phyloP scores from a whole-genome alignment of 1,140 invertebrate genomes.

The Atta texana region DNA sequence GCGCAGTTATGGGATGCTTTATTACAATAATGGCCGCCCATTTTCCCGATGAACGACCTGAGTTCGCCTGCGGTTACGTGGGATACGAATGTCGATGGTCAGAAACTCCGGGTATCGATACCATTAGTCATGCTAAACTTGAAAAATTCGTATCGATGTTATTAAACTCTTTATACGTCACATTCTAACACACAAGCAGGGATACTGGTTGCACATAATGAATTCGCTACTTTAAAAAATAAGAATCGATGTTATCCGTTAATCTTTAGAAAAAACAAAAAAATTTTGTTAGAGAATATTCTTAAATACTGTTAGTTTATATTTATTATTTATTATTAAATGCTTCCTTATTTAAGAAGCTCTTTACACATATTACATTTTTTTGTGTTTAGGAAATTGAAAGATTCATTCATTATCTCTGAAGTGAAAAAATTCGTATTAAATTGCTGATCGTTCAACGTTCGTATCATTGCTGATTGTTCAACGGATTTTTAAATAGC shows the following conservation, averaged over 20 bases:
- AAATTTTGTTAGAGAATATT: neutral
- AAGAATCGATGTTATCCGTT: neutral
- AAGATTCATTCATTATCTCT: neutral
- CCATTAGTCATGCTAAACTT: constrained; percentile 33
- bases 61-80: constrained; percentile 49
- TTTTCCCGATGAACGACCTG: constrained; percentile 59
- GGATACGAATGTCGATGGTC: constrained; percentile 48
- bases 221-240: constrained; percentile 11
- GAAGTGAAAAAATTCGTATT: neutral
- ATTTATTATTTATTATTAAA: neutral
- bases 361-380: neutral
- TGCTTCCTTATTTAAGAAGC: neutral
- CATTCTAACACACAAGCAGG: neutral
- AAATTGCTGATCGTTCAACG: neutral
- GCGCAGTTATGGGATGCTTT: constrained; percentile 72
- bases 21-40: constrained; percentile 67
- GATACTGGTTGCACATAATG: neutral
- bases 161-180: constrained; percentile 31
- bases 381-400: neutral
- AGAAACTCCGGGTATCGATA: constrained; percentile 37
- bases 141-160: constrained; percentile 53
- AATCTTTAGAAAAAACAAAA: constrained; percentile 29
- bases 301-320: neutral
- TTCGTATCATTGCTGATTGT: neutral
- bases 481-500: neutral